Conservation (phyloP, 2,113 vertebrate species). For the Gila orcuttii region DNA sequence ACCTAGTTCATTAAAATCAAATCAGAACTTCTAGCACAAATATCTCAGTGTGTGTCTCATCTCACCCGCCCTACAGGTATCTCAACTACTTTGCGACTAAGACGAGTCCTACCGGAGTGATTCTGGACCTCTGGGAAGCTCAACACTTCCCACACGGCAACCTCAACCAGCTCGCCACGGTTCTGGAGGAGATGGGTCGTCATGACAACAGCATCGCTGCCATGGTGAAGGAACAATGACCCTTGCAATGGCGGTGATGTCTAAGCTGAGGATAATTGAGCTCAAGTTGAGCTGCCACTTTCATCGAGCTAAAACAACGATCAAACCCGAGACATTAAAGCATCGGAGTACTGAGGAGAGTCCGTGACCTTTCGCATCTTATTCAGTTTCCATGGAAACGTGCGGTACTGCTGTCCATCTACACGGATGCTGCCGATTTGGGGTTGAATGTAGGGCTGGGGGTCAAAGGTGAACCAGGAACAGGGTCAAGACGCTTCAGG, state of each 20-base stretch:
- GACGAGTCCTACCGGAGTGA: slow-evolving; percentile 94
- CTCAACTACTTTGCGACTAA: slow-evolving; percentile 98
- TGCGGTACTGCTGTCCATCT: slow-evolving; percentile 90
- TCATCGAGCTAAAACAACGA: background rate
- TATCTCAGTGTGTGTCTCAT: background rate
- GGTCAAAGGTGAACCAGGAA: slow-evolving; percentile 75
- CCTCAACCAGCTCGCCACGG: slow-evolving; percentile 90
- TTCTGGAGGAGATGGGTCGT: slow-evolving; percentile 97
- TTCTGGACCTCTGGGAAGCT: slow-evolving; percentile 98
- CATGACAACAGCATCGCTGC: slow-evolving; percentile 85
- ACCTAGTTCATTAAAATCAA: too few relatives aligned
- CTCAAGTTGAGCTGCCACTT: background rate
- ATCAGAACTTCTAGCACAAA: background rate
- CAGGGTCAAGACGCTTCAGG: slow-evolving; percentile 68
- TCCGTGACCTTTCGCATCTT: background rate
- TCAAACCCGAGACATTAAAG: background rate
- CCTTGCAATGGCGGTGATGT: background rate
- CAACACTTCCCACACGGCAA: slow-evolving; percentile 97
- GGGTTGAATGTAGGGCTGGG: slow-evolving; percentile 51
- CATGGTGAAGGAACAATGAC: slow-evolving; percentile 85
- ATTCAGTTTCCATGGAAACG: slow-evolving; percentile 93
- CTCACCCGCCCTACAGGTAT: slow-evolving; percentile 77
- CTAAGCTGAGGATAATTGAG: too few relatives aligned
- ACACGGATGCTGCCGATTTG: slow-evolving; percentile 86
- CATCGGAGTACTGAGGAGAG: too few relatives aligned